Conservation (phyloP, 2,113 vertebrate genomes). For the Chaetodon auriga region DNA sequence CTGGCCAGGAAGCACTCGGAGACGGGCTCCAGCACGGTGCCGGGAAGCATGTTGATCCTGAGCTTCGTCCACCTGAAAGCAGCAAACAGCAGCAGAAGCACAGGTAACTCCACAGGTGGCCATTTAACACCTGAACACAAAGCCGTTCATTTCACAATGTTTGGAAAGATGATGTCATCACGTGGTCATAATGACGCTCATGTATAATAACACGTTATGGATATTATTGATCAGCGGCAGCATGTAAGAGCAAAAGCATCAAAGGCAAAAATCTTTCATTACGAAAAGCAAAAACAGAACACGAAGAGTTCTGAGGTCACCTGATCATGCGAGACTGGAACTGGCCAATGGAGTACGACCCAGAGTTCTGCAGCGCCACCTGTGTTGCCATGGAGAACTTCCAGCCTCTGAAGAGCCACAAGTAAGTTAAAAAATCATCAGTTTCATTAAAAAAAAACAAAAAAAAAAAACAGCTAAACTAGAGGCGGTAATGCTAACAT, state of each 20-base stretch:
- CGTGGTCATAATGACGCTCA: no score
- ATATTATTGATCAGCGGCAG: no score
- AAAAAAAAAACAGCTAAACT: not conserved
- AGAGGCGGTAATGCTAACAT: not conserved
- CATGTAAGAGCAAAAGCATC: no score
- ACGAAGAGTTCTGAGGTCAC: slow-evolving; percentile 67
- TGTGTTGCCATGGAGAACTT: slow-evolving; percentile 98
- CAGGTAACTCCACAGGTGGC: no score
- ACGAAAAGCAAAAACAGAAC: not conserved
- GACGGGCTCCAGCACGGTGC: slow-evolving; percentile 95
- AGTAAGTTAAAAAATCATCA: not conserved
- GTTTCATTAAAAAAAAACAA: not conserved
- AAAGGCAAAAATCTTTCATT: not conserved
- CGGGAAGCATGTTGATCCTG: slow-evolving; percentile 97
- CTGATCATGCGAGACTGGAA: slow-evolving; percentile 99
- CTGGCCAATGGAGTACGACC: slow-evolving; percentile 97
- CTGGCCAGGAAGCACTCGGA: slow-evolving; percentile 98
- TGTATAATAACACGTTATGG: no score
- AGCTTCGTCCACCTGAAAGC: slow-evolving; percentile 93
- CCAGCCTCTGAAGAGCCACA: slow-evolving; percentile 88
- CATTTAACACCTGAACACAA: no score
- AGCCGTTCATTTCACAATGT: no score
- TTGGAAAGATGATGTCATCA: no score
- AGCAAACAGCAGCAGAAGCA: not conserved
- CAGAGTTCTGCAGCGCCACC: slow-evolving; percentile 98